Evolutionary conservation across 2,888 invertebrate genomes (phyloP).

Genomic region (Campoletis raptor): DNA sequence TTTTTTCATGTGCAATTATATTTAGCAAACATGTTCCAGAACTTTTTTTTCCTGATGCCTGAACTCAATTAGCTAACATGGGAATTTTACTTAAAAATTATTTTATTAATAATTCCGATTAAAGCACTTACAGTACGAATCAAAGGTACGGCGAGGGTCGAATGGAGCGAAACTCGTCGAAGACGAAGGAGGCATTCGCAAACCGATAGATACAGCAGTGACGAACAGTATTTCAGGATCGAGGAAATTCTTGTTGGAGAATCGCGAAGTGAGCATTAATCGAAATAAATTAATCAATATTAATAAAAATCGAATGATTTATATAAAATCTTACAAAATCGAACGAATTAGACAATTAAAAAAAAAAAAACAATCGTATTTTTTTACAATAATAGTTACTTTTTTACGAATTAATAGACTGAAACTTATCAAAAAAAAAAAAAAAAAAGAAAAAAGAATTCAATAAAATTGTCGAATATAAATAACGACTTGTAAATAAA

Average conservation of each 20-base stretch:
- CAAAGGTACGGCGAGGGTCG: slow-evolving; percentile 77
- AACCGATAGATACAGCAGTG: slow-evolving; percentile 85
- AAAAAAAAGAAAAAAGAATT: no score
- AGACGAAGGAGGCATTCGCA: not conserved
- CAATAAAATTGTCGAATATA: no score
- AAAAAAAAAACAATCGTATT: not conserved
- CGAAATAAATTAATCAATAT: slow-evolving; percentile 15
- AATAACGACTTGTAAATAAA: no score
- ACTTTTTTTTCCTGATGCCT: not conserved
- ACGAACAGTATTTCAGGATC: slow-evolving; percentile 91
- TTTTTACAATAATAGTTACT: no score
- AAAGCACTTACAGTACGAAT: slow-evolving; percentile 87
- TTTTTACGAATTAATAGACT: no score
- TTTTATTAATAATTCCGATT: slow-evolving; percentile 82
- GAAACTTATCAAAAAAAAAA: no score
- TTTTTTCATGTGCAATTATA: no score
- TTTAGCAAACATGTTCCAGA: not conserved
- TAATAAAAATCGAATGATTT: not conserved
- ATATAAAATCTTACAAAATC: not conserved
- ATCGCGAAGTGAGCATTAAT: slow-evolving; percentile 84
- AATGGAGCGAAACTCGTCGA: slow-evolving; percentile 30
- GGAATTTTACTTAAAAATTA: not conserved
- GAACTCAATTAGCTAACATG: not conserved
- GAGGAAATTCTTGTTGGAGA: slow-evolving; percentile 89
- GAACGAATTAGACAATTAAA: not conserved